These are phyloP conservation scores for Cotesia glomerata DNA, from an alignment of 1,140 invertebrate species.

Conservation along the genomic window DNA sequence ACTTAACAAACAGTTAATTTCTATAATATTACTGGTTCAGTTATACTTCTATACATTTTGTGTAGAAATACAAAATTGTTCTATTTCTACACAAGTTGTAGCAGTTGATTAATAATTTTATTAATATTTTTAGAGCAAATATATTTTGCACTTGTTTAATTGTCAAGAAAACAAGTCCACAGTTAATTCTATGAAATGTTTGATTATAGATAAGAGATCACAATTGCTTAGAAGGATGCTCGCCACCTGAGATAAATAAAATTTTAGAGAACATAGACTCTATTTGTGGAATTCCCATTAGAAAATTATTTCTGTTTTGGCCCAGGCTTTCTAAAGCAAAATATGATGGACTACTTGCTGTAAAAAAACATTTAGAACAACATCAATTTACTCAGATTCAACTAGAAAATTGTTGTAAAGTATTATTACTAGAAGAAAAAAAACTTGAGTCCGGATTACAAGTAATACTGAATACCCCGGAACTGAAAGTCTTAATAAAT, in stretches of 20 bases:
- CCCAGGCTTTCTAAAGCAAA: conserved; percentile 61
- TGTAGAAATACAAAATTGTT: no score
- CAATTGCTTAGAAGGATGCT: conserved; percentile 59
- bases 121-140: no score
- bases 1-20: no score
- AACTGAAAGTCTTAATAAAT: conserved; percentile 60
- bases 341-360: conserved; percentile 52
- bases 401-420: conserved; percentile 55
- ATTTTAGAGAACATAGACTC: conserved; percentile 57
- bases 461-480: conserved; percentile 56
- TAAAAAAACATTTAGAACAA: conserved; percentile 59
- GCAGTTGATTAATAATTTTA: no score
- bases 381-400: conserved; percentile 57
- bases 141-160: no score
- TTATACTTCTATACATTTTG: no score
- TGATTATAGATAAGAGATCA: conserved; percentile 58
- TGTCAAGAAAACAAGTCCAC: no score
- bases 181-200: conserved; percentile 16
- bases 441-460: conserved; percentile 61
- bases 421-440: conserved; percentile 57
- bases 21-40: no score
- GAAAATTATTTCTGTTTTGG: conserved; percentile 55
- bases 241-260: conserved; percentile 59
- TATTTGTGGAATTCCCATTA: conserved; percentile 57
- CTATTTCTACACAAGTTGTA: no score